These are phyloP conservation scores for Spinus pinus DNA, from an alignment of 2,797 vertebrate species.

Conservation along the genomic window DNA sequence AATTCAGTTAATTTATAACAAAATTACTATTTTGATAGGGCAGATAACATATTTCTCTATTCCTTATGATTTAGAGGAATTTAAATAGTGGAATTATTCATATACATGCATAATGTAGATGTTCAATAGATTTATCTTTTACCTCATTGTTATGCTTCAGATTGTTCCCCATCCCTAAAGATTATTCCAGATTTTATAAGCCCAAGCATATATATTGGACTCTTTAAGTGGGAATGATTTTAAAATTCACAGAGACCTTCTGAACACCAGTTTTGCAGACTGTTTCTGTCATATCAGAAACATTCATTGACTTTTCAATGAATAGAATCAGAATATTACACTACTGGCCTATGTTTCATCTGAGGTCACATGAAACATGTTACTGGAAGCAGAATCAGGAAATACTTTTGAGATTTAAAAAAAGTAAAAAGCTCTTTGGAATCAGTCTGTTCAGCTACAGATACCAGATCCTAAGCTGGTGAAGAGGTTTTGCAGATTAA, in stretches of 20 bases:
- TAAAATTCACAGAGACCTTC: background rate
- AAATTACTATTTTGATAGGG: constrained; percentile 31
- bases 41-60: constrained; percentile 21
- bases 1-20: constrained; percentile 19
- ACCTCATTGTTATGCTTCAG: background rate
- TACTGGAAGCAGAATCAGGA: background rate
- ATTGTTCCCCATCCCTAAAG: background rate
- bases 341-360: background rate
- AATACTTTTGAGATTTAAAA: background rate
- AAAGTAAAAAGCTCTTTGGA: background rate
- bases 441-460: background rate
- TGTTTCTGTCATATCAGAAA: background rate
- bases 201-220: background rate
- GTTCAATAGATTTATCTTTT: background rate
- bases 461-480: background rate
- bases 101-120: background rate
- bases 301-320: background rate
- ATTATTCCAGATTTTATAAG: background rate
- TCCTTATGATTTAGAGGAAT: constrained; percentile 9
- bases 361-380: background rate
- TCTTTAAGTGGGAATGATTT: background rate
- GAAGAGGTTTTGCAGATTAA: background rate
- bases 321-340: background rate
- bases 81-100: constrained; percentile 14
- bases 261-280: background rate